These are phyloP conservation scores for Portevinia maculata DNA, from an alignment of 2,888 invertebrate species.

Conservation along the genomic window DNA sequence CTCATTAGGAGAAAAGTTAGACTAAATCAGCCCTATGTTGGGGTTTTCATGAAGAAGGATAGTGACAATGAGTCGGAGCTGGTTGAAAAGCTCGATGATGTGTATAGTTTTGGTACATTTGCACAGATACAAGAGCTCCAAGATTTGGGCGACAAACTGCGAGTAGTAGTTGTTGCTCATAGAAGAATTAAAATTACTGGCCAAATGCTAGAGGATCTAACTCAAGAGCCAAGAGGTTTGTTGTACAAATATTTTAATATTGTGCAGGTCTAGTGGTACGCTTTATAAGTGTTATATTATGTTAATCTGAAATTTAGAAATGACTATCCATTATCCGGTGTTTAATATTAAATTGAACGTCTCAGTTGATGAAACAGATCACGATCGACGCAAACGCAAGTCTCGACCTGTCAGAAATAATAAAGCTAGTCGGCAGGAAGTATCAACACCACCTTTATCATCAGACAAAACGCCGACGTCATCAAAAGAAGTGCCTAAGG, in stretches of 20 bases:
- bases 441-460: conserved; percentile 22
- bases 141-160: conserved; percentile 94
- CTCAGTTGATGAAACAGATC: conserved; percentile 89
- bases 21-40: conserved; percentile 98
- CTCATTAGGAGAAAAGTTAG: conserved; percentile 96
- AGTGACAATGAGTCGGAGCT: conserved; percentile 95
- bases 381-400: conserved; percentile 83
- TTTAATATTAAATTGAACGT: conserved; percentile 93
- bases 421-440: conserved; percentile 79
- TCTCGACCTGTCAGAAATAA: conserved; percentile 81
- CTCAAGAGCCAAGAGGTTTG: conserved; percentile 82
- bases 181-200: conserved; percentile 92
- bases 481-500: conserved; percentile 50
- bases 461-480: conserved; percentile 23
- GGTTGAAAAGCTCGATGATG: conserved; percentile 91
- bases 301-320: conserved; percentile 82
- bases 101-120: conserved; percentile 96
- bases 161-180: conserved; percentile 97
- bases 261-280: conserved; percentile 9
- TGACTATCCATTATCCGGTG: conserved; percentile 92
- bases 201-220: conserved; percentile 89
- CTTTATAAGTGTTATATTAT: conserved; percentile 53
- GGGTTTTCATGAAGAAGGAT: conserved; percentile 96
- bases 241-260: conserved; percentile 54
- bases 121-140: conserved; percentile 99